Percentiles rank a stretch among this genome's conserved stretches.
These are phyloP conservation scores for Lycocerus yunnanus DNA, from an alignment of 2,888 invertebrate species.

Conservation along the genomic window DNA sequence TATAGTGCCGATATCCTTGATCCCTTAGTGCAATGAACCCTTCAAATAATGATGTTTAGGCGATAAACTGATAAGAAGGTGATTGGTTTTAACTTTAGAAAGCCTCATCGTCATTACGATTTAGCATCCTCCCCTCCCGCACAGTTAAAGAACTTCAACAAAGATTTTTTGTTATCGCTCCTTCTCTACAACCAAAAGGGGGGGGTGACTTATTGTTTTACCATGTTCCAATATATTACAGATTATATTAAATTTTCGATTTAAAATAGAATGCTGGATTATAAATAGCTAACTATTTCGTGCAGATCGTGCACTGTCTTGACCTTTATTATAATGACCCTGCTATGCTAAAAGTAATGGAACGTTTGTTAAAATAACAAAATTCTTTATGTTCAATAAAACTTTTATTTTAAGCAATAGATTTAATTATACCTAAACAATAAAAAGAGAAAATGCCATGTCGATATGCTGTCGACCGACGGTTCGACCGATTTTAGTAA, in stretches of 20 bases:
- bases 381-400: not conserved
- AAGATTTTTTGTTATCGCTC: no score
- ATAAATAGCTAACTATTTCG: slow-evolving; percentile 25
- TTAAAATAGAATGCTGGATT: slow-evolving; percentile 14
- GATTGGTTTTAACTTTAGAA: not conserved
- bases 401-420: not conserved
- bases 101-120: not conserved
- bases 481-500: not conserved
- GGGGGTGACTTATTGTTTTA: not conserved
- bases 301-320: slow-evolving; percentile 28
- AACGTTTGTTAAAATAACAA: not conserved
- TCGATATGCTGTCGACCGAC: no score
- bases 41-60: not conserved
- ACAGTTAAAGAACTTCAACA: no score
- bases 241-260: slow-evolving; percentile 1
- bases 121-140: not conserved
- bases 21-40: not conserved
- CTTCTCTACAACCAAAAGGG: not conserved
- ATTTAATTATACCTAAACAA: not conserved
- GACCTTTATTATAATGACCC: slow-evolving; percentile 27
- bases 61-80: not conserved
- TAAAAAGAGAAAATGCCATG: no score
- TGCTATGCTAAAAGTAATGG: slow-evolving; percentile 13
- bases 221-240: not conserved
- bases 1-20: not conserved